Base-by-base conservation (phyloP, 1,140 invertebrate genomes). In the Habropoda laboriosa region DNA sequence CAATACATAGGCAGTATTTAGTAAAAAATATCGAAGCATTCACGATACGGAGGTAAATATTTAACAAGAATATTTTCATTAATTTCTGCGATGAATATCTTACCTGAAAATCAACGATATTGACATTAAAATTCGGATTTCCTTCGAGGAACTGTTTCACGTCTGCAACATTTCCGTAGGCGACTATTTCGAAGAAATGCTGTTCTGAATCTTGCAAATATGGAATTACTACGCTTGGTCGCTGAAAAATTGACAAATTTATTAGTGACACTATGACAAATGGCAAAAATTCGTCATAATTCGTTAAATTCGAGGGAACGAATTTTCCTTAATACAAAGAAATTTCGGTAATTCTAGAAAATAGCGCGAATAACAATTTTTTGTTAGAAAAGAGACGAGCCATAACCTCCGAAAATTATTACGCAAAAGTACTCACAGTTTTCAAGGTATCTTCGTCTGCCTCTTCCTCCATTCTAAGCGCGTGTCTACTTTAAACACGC, bases 71-170 rank as follows among this genome's bases (percentile, higher is more conserved):
- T 0, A 3, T 47, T 12, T 3, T 63, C 2, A 55, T 27, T 21
- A 27, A 12, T 3, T n/a, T n/a, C 18, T 40, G 7, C 4, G 0
- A n/a, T 30, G 5, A 42, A 6, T 16, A 74, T 66, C 73, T 86
- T 82, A 93, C 93, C 92, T 94, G 93, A 87, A 93, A 94, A 80
- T 94, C 93, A 0, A 90, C 80, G 71, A 90, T 93, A 66, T 94
- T 94, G 38, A 94, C 89, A 74, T 94, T 93, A 66, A 94, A 92
- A 10, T 84, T 76, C 0, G 88, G 86, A 82, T 94, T 89, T 0
- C 85, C 72, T 3, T 87, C 55, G 0, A 94, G 68, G 84, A 92
- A 94, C 10, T 88, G 79, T 63, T 86, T 80, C 1, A 93, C 92
- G n/a, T 87, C 89, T 1, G 86, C 30, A 0, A 94, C 89, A 74